Conservation (phyloP, 2,888 invertebrate species). For the Horisme vitalbata region DNA sequence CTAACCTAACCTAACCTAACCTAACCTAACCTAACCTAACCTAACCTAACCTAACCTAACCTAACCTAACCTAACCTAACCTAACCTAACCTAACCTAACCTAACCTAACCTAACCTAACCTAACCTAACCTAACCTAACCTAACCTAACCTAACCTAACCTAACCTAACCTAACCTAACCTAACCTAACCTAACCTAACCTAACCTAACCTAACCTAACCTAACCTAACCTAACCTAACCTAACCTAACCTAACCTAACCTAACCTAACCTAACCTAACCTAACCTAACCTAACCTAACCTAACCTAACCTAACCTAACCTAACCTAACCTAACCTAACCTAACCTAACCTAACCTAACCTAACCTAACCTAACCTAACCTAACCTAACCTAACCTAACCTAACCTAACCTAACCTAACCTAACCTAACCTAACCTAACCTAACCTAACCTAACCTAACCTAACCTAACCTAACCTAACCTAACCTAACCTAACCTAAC, state of each 20-base stretch:
- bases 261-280: constrained; percentile 30
- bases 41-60: constrained; percentile 13
- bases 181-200: constrained; percentile 23
- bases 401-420: constrained; percentile 29
- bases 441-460: neutral
- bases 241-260: constrained; percentile 16
- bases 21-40: constrained; percentile 8
- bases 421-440: constrained; percentile 24
- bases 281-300: constrained; percentile 25
- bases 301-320: constrained; percentile 32
- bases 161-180: constrained; percentile 26
- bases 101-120: neutral
- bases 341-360: constrained; percentile 35
- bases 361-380: constrained; percentile 33
- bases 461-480: constrained; percentile 33
- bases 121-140: constrained; percentile 3
- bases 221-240: constrained; percentile 28
- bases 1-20: constrained; percentile 8
- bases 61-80: constrained; percentile 13
- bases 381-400: constrained; percentile 24
- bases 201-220: constrained; percentile 27
- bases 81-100: constrained; percentile 14
- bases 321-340: constrained; percentile 36
- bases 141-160: constrained; percentile 35
- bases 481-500: constrained; percentile 33